Percentiles rank a stretch among this genome's conserved stretches.
These are phyloP conservation scores for Brachionichthys hirsutus DNA, from an alignment of 2,113 vertebrate genomes.

Conservation along the genomic window DNA sequence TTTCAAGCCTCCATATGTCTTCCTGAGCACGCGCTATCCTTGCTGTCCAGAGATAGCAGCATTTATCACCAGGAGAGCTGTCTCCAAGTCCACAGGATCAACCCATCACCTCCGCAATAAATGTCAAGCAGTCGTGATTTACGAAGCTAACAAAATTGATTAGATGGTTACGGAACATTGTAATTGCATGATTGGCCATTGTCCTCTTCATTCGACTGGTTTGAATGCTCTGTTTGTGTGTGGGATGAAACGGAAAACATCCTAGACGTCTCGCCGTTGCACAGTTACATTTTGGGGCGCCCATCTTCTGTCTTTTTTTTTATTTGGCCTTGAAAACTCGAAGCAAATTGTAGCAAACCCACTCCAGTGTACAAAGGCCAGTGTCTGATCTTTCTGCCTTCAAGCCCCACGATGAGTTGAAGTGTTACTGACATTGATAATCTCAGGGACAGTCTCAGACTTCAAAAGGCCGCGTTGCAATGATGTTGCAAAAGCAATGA, in stretches of 20 bases:
- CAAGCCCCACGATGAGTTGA: constrained; percentile 52
- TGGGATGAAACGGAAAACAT: constrained; percentile 26
- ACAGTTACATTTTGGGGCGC: constrained; percentile 45
- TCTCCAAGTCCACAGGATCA: constrained; percentile 89
- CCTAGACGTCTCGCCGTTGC: constrained; percentile 6
- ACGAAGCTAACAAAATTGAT: constrained; percentile 95
- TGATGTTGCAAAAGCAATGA: constrained; percentile 50
- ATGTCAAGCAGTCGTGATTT: constrained; percentile 91
- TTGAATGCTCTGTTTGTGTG: constrained; percentile 49
- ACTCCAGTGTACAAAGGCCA: constrained; percentile 66
- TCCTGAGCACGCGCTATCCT: constrained; percentile 73
- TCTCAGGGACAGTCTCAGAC: constrained; percentile 45
- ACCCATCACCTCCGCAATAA: constrained; percentile 91
- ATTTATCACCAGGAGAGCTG: constrained; percentile 84
- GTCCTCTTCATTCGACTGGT: constrained; percentile 68
- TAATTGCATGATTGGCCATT: constrained; percentile 75
- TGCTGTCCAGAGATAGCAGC: constrained; percentile 80
- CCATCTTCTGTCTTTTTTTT: constrained; percentile 54
- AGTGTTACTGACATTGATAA: constrained; percentile 51
- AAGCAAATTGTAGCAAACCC: constrained; percentile 37
- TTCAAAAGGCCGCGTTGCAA: constrained; percentile 52
- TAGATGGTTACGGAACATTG: constrained; percentile 76
- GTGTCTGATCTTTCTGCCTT: constrained; percentile 51
- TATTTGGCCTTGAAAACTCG: constrained; percentile 66
- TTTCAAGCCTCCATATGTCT: constrained; percentile 34